Evolutionary conservation across 2,113 vertebrate species (phyloP), one percentile per base, ranked within the genome.

Genomic region (Pygoscelis antarcticus): DNA sequence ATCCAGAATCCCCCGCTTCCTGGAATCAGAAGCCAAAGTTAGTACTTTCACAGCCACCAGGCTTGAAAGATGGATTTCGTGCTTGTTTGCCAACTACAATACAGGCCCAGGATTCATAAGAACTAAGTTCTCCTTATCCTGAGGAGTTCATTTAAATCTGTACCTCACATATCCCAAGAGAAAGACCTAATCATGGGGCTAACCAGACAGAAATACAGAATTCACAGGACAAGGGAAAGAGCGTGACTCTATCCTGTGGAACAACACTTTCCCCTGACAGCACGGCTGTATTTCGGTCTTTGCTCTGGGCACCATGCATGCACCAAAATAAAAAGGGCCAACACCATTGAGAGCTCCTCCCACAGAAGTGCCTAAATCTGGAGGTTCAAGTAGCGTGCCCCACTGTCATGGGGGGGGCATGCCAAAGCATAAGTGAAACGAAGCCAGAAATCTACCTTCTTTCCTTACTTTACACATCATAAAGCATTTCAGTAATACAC

Each of bases 341-440:
- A 36, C 15, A 36, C 2, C 34, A 18, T 1, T 9, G 15, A 36
- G 42, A 90, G 10, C 25, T 49, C 20, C 20, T 76, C 29, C 20
- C 1, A 2, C 1, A 51, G 51, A 92, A 75, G 44, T 32, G 22
- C 51, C 54, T 42, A n/a, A 40, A 72, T 8, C n/a, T 29, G 60
- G 26, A 82, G 12, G 65, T 13, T n/a, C 29, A 91, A 81, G 46
- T 2, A 78, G 25, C 1, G 2, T 2, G 3, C 2, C n/a, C 18
- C 57, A 34, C 42, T 46, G 42, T 42, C 42, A 42, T 42, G 42
- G 42, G 42, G n/a, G 42, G 42, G 42, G 42, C 14, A 16, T 0
- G 0, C 25, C 34, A 58, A 52, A 69, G 32, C 2, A 1, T 4
- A 54, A 13, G 42, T 8, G 27, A 87, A 89, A 84, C 0, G 0